Base-by-base conservation (phyloP, 2,113 vertebrate species). In the Engystomops pustulosus region DNA sequence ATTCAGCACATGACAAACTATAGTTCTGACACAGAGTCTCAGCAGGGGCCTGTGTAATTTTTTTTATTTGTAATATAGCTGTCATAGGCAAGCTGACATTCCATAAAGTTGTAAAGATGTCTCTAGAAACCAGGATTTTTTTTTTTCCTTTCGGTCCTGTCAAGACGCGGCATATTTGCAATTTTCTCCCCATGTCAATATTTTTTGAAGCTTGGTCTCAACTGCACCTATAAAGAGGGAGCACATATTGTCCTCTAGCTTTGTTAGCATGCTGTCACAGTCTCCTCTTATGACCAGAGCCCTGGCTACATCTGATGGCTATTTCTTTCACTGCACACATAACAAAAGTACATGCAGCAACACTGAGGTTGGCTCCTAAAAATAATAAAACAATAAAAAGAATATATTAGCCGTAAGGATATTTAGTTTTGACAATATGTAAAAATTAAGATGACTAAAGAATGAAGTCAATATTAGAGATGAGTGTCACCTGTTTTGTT, bases 11-110 rank as follows among this genome's bases (percentile, higher is more conserved):
- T 18, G 30, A 65, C 30, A 65, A 32, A 32, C 14, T 65, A 32
- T 11, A 27, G 4, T 27, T 0, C 55, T 25, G 55, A 27, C 60
- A 32, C 60, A 18, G 14, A 2, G 27, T 62, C 60, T 34, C 60
- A 65, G 27, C 60, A 65, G 60, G 27, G 27, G 60, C 12, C 23
- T 6, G 60, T 32, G 27, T 32, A 32, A 34, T 65, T 60, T 65
- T 65, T 30, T 65, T 62, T 65, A 32, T 17, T 65, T 32, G 60
- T 30, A 32, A 65, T 65, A 65, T 65, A 65, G 30, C 60, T 34
- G 60, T 65, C 27, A 65, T 65, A 65, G 60, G 1, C 60, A 65
- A 65, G 60, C 30, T 65, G 60, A 65, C 27, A 65, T 65, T 6
- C 60, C 14, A 6, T 17, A 65, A 65, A 32, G 30, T 65, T 65